Evolutionary conservation across 1,140 invertebrate genomes (phyloP).

Genomic region (Papilio aristodemus): DNA sequence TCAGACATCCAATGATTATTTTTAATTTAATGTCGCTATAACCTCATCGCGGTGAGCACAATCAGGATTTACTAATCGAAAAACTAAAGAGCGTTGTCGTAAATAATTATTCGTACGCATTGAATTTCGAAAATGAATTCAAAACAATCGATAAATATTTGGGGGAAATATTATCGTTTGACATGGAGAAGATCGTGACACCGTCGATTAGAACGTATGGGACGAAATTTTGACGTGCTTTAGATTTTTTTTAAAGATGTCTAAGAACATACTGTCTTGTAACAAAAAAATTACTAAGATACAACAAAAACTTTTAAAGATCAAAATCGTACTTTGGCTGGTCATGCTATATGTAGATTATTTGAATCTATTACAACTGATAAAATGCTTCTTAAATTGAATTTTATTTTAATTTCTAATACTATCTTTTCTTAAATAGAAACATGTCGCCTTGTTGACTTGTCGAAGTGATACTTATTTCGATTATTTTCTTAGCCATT

Average conservation of each 20-base stretch:
- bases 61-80: background rate
- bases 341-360: no score
- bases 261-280: no score
- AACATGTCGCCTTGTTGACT: no score
- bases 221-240: background rate
- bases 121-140: constrained; percentile 41
- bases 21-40: background rate
- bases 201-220: background rate
- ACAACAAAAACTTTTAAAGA: no score
- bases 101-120: constrained; percentile 17
- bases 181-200: constrained; percentile 8
- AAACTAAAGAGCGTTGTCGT: background rate
- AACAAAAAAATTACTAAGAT: no score
- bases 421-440: no score
- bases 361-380: no score
- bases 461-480: background rate
- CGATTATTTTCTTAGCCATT: background rate
- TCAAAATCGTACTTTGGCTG: no score
- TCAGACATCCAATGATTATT: background rate
- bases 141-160: constrained; percentile 44
- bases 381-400: no score
- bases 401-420: no score
- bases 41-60: background rate
- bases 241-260: background rate
- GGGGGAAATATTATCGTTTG: constrained; percentile 37